Conservation (phyloP, 2,888 invertebrate species). For the Gandaritis pyraliata region DNA sequence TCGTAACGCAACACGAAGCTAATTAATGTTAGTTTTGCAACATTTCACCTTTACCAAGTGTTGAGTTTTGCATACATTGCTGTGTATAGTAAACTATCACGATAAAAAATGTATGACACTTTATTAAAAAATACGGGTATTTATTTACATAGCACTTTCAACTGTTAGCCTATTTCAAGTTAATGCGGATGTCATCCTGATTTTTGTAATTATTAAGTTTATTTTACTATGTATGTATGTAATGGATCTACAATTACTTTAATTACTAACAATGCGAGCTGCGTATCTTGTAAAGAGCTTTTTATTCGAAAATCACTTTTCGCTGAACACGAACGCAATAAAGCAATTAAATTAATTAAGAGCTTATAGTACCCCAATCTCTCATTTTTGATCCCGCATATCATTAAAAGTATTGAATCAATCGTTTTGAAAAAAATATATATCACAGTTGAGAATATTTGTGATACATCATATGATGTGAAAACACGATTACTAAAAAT, state of each 20-base stretch:
- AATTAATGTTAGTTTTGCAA: slow-evolving; percentile 59
- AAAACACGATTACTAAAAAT: too few species aligned
- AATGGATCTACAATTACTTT: slow-evolving; percentile 11
- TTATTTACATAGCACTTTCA: too few species aligned
- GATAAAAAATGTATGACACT: too few species aligned
- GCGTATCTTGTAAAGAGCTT: slow-evolving; percentile 9
- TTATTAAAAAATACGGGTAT: too few species aligned
- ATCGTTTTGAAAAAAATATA: too few species aligned
- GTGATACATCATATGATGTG: too few species aligned
- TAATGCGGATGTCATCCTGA: too few species aligned
- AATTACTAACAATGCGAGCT: slow-evolving; percentile 17
- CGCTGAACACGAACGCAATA: slow-evolving; percentile 18
- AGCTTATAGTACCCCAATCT: too few species aligned
- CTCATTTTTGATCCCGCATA: too few species aligned
- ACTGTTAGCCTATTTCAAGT: too few species aligned
- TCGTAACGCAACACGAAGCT: slow-evolving; percentile 46
- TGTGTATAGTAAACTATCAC: slow-evolving; percentile 17
- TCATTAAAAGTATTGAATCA: too few species aligned
- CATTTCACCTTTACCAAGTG: slow-evolving; percentile 50
- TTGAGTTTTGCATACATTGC: slow-evolving; percentile 54
- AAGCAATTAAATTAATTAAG: slow-evolving; percentile 27
- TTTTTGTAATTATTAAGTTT: background rate
- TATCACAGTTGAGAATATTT: too few species aligned
- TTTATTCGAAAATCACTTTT: slow-evolving; percentile 22
- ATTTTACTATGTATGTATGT: slow-evolving; percentile 1